Evolutionary conservation across 2,888 invertebrate species (phyloP).

Genomic region (Ariolimax columbianus): DNA sequence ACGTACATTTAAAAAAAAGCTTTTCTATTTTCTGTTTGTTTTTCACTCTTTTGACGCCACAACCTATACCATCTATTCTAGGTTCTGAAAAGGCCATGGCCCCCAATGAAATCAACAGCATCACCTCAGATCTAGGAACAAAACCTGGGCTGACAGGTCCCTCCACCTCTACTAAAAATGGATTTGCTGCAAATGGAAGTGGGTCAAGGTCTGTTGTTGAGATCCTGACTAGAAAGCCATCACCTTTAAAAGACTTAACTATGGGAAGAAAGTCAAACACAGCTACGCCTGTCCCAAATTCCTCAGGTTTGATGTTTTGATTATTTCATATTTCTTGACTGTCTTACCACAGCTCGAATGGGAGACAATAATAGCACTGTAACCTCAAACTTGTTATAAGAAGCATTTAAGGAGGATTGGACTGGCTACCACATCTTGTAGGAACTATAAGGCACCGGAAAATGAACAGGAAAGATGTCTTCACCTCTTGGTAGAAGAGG

Average conservation of each 20-base stretch:
- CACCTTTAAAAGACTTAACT: conserved; percentile 39
- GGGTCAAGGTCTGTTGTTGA: conserved; percentile 12
- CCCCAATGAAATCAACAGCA: background rate
- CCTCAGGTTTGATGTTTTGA: conserved; percentile 22
- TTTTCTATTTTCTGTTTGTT: too few relatives aligned
- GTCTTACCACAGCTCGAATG: too few relatives aligned
- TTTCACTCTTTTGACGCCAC: background rate
- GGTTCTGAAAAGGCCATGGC: background rate
- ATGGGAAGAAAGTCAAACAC: conserved; percentile 15
- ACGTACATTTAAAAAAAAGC: too few relatives aligned
- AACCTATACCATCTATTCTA: too few relatives aligned
- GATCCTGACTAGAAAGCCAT: conserved; percentile 37
- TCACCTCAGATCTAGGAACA: background rate
- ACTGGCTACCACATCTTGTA: too few relatives aligned
- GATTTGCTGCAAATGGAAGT: background rate
- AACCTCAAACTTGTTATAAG: too few relatives aligned
- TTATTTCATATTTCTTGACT: background rate
- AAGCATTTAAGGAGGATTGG: too few relatives aligned
- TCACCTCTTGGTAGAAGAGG: too few relatives aligned
- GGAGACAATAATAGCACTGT: too few relatives aligned
- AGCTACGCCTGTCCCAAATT: background rate
- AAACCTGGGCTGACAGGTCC: background rate
- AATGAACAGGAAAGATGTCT: too few relatives aligned
- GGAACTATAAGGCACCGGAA: too few relatives aligned
- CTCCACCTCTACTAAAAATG: background rate